Percentiles rank a stretch among this genome's conserved stretches.
Conservation (phyloP, 2,797 vertebrate species). For the Hydrocynus forskahlii region DNA sequence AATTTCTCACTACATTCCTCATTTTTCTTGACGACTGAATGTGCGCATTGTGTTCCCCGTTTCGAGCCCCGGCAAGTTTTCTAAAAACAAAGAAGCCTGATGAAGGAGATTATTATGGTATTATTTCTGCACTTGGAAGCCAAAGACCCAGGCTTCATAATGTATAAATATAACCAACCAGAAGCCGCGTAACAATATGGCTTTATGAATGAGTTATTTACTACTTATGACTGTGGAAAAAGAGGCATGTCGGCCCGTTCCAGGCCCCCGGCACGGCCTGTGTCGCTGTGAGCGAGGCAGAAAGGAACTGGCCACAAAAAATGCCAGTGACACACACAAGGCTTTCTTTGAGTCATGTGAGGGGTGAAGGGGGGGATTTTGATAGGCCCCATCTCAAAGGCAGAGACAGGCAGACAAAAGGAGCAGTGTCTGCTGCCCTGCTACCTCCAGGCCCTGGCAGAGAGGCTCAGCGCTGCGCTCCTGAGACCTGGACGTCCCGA, state of each 20-base stretch:
- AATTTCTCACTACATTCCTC: not conserved
- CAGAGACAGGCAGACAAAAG: constrained; percentile 89
- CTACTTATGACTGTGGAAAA: constrained; percentile 72
- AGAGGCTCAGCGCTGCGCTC: constrained; percentile 62
- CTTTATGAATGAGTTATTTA: constrained; percentile 63
- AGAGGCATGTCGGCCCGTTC: constrained; percentile 67
- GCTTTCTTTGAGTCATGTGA: constrained; percentile 88
- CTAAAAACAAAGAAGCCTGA: constrained; percentile 20
- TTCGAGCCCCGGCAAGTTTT: constrained; percentile 33
- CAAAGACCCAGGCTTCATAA: constrained; percentile 26
- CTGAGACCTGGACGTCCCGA: constrained; percentile 83
- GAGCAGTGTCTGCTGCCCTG: constrained; percentile 84
- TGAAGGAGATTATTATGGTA: constrained; percentile 36
- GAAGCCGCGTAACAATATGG: constrained; percentile 55
- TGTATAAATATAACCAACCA: constrained; percentile 70
- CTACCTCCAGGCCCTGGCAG: constrained; percentile 90
- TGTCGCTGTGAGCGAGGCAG: constrained; percentile 79
- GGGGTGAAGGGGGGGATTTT: constrained; percentile 75
- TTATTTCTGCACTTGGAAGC: constrained; percentile 35
- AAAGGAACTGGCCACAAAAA: constrained; percentile 77
- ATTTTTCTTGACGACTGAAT: constrained; percentile 31
- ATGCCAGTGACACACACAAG: constrained; percentile 75
- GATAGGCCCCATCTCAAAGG: constrained; percentile 72
- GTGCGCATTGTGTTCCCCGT: constrained; percentile 37
- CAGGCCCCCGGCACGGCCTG: constrained; percentile 65